Percentiles rank a stretch among this genome's conserved stretches.
These are phyloP conservation scores for Pipistrellus pipistrellus DNA, from an alignment of 2,797 vertebrate genomes.

Conservation along the genomic window DNA sequence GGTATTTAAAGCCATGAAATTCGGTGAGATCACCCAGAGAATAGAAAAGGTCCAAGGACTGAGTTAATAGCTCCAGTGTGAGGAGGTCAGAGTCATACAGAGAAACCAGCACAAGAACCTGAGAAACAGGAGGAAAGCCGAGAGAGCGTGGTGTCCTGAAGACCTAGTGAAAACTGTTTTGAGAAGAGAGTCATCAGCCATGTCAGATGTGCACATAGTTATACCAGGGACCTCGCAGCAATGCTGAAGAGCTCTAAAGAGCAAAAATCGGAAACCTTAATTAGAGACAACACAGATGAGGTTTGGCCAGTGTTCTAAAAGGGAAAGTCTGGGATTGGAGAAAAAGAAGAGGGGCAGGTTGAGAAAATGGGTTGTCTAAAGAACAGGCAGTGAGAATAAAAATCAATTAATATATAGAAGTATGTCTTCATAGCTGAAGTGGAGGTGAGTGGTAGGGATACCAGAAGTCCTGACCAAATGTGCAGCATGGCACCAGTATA, in stretches of 20 bases:
- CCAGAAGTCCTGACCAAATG: no score
- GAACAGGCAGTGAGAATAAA: neutral
- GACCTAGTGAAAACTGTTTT: neutral
- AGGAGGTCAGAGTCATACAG: neutral
- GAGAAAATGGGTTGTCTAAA: slow-evolving; percentile 38
- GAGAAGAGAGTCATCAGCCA: neutral
- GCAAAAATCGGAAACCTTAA: neutral
- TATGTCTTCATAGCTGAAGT: neutral
- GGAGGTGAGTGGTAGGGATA: neutral
- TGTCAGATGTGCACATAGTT: neutral
- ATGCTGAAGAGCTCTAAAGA: neutral
- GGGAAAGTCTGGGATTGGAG: neutral
- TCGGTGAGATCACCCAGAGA: neutral
- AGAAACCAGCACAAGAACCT: neutral
- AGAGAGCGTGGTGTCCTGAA: neutral
- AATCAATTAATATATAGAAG: no score
- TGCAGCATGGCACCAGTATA: no score
- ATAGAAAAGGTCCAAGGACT: neutral
- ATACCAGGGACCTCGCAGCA: neutral
- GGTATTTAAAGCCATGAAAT: neutral
- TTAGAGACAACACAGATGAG: neutral
- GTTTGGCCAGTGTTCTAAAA: slow-evolving; percentile 18
- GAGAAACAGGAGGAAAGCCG: neutral
- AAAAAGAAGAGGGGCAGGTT: neutral
- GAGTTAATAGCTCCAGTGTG: neutral